These are phyloP conservation scores for Leucoma salicis DNA, from an alignment of 2,888 invertebrate species.

Conservation along the genomic window DNA sequence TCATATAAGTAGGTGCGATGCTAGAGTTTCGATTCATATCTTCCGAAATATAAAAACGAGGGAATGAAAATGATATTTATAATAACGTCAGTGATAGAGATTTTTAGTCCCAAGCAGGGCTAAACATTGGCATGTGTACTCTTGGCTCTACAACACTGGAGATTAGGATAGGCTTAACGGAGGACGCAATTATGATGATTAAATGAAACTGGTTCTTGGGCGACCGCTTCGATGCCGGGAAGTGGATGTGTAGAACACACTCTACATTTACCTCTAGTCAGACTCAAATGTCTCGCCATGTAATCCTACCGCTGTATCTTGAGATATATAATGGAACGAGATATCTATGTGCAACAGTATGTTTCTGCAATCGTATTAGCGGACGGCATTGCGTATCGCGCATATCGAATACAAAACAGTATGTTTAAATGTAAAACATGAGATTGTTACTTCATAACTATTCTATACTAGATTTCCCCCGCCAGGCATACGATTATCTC, in stretches of 20 bases:
- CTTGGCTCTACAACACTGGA: conserved; percentile 41
- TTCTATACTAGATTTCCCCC: too few relatives aligned
- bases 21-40: too few relatives aligned
- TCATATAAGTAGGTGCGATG: too few relatives aligned
- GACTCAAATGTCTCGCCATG: conserved; percentile 22
- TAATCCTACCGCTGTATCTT: conserved; percentile 25
- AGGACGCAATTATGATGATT: conserved; percentile 80
- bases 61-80: conserved; percentile 18
- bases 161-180: conserved; percentile 69
- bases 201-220: conserved; percentile 74
- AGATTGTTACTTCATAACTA: too few relatives aligned
- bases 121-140: conserved; percentile 38
- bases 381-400: too few relatives aligned
- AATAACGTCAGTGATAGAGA: conserved; percentile 14
- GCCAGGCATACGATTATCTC: too few relatives aligned
- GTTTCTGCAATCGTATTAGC: conserved; percentile 17
- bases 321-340: conserved; percentile 26
- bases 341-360: conserved; percentile 16
- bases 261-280: conserved; percentile 41
- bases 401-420: too few relatives aligned
- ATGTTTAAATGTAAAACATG: too few relatives aligned
- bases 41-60: conserved; percentile 6
- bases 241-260: conserved; percentile 53
- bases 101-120: conserved; percentile 22
- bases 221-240: conserved; percentile 57